Evolutionary conservation across 2,888 invertebrate species (phyloP).

Genomic region (Podabrus alpinus): DNA sequence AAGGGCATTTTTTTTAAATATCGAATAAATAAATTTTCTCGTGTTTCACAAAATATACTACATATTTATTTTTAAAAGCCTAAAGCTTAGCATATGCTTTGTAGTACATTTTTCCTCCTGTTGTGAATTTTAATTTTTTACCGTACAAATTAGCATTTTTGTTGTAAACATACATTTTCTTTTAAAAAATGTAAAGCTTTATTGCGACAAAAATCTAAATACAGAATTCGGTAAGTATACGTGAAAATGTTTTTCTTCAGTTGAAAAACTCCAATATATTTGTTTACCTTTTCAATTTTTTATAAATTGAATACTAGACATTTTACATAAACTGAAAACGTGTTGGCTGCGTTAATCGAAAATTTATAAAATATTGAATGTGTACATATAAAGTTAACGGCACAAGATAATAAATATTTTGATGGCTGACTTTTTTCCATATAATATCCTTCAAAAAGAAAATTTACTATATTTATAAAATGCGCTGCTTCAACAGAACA

Average conservation of each 20-base stretch:
- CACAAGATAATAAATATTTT: neutral
- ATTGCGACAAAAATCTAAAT: neutral
- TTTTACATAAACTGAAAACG: neutral
- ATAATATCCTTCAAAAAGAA: neutral
- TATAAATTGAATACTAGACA: neutral
- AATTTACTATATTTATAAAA: neutral
- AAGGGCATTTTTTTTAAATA: neutral
- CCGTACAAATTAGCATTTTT: neutral
- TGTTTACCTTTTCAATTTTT: neutral
- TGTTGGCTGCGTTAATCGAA: neutral
- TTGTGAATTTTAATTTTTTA: neutral
- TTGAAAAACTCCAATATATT: neutral
- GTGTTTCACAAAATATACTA: neutral
- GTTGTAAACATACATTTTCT: neutral
- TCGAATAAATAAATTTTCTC: neutral
- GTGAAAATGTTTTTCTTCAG: neutral
- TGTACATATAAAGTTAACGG: neutral
- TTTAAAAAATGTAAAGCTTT: neutral
- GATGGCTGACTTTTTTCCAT: neutral
- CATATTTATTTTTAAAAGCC: neutral
- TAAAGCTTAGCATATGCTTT: neutral
- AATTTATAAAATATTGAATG: neutral
- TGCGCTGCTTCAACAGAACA: neutral
- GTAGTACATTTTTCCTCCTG: neutral
- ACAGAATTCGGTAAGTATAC: neutral